Evolutionary conservation across 2,113 vertebrate genomes (phyloP).

Genomic region (Chrysochloris asiatica): DNA sequence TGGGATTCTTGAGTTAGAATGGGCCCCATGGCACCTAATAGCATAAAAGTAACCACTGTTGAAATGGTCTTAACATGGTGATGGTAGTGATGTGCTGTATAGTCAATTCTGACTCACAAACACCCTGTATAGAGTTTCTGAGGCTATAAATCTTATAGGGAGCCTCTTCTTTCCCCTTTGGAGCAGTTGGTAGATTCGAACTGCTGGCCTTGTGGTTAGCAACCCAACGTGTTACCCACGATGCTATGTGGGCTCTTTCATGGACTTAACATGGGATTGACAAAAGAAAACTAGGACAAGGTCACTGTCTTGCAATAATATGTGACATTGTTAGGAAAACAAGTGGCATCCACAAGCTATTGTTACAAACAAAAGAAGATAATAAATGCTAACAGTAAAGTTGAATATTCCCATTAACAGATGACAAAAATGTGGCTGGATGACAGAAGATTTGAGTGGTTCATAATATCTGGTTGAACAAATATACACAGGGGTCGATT

Average conservation of each 20-base stretch:
- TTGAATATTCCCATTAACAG: constrained; percentile 36
- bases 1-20: too few relatives aligned
- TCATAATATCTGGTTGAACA: constrained; percentile 47
- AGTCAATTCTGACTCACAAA: too few relatives aligned
- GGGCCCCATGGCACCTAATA: too few relatives aligned
- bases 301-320: neutral
- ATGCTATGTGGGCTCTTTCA: too few relatives aligned
- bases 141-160: too few relatives aligned
- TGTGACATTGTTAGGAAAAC: neutral
- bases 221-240: too few relatives aligned
- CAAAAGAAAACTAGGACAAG: neutral
- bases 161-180: too few relatives aligned
- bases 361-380: neutral
- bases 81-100: too few relatives aligned
- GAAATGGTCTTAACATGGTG: neutral
- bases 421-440: constrained; percentile 14
- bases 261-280: neutral
- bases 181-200: too few relatives aligned
- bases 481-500: neutral
- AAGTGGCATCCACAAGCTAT: neutral
- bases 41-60: too few relatives aligned
- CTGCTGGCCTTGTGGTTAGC: too few relatives aligned
- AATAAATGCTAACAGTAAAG: neutral
- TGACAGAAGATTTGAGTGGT: constrained; percentile 32
- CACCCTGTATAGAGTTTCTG: too few relatives aligned